Percentiles rank a stretch among this genome's conserved stretches.
Evolutionary conservation across 1,140 invertebrate species (phyloP).

Genomic region (Caerostris extrusa): DNA sequence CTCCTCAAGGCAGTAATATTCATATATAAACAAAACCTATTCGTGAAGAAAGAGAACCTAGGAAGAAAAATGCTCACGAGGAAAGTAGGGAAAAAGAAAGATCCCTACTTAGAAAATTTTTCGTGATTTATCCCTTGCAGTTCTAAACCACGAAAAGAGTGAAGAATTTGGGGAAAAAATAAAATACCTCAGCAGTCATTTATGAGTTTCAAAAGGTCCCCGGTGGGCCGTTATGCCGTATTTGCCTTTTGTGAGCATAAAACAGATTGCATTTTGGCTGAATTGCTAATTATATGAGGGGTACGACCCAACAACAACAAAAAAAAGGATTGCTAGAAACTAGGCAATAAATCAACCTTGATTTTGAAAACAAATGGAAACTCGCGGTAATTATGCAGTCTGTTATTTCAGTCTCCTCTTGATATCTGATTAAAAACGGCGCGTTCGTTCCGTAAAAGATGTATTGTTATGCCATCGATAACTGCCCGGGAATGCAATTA

Average conservation of each 20-base stretch:
- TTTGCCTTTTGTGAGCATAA: background rate
- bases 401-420: background rate
- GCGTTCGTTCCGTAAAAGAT: background rate
- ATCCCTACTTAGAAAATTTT: background rate
- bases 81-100: background rate
- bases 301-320: background rate
- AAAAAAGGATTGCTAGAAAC: background rate
- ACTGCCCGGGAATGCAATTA: background rate
- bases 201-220: background rate
- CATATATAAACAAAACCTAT: conserved; percentile 11
- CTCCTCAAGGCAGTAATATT: background rate
- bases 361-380: background rate
- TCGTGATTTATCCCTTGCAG: background rate
- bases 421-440: background rate
- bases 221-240: background rate
- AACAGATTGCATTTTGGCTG: background rate
- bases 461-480: background rate
- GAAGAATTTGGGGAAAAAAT: background rate
- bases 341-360: background rate
- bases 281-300: background rate
- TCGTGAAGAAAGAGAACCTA: background rate
- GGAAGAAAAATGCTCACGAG: no score
- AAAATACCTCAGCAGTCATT: background rate
- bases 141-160: background rate
- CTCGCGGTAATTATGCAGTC: background rate